Evolutionary conservation across 2,888 invertebrate genomes (phyloP), one percentile per base, ranked within the genome.

Genomic region (Resseliella maxima): DNA sequence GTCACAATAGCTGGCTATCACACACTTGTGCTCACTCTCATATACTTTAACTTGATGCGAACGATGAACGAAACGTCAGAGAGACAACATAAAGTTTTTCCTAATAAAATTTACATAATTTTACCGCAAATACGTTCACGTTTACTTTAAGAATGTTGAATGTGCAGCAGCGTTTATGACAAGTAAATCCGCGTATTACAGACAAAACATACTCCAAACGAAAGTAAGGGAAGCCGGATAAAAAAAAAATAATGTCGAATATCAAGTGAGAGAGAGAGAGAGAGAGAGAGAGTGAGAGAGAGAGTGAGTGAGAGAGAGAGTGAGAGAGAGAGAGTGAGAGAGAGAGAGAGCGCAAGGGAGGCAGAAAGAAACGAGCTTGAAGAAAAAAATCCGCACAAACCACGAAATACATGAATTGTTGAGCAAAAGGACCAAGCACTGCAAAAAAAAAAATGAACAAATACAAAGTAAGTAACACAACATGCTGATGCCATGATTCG

Each of bases 51-150:
- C 24, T 59, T n/a, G 24, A 27, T 59, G 27, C 50, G 72, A 35
- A 72, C 72, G 72, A 72, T 3, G 15, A 72, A 35, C 83, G 83
- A 83, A 83, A 83, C 83, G 38, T 83, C 83, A 36, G 83, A 83
- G 83, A 83, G 83, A 83, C 83, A 83, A 18, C 50, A 50, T 50
- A 86, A 50, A 54, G 50, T 50, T 86, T 86, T 86, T 86, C 59
- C 36, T 86, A 86, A 86, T 86, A 86, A 86, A 86, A 86, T 86
- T 59, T 86, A 38, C 86, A 86, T 86, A 86, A 86, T 86, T 86
- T 86, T 59, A 86, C 86, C 86, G 54, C 86, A 59, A 50, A 59
- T 54, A 59, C 54, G 35, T 85, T 35, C 85, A 85, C 35, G 41
- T 86, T 86, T 59, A 59, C 59, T 36, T 36, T 50, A 59, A 50